Base-by-base conservation (phyloP, 2,888 invertebrate species). In the Cryptocephalus moraei region DNA sequence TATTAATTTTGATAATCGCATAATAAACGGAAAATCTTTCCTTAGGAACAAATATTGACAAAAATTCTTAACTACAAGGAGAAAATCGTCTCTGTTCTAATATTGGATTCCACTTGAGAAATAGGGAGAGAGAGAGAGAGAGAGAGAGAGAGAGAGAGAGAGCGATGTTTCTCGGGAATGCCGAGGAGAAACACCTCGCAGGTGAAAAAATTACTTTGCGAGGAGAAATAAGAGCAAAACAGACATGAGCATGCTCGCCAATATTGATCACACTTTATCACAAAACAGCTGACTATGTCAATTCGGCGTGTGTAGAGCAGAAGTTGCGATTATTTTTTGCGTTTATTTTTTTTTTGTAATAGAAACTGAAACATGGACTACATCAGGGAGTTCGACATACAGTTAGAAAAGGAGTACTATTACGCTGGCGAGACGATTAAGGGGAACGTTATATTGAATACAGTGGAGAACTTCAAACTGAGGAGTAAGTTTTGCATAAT, bases 301-400 rank as follows among this genome's bases (percentile, higher is more conserved):
- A 45, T 45, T 40, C 22, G 22, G 22, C 22, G 22, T 22, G 22
- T 22, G 22, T 6, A 22, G 22, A 22, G 6, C 22, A 22, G 2
- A 22, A 22, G 22, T 22, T 4, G 22, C 3, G 6, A 22, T 22
- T 22, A 22, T 22, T 22, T 22, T 22, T 22, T 22, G 22, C 22
- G 6, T 22, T 22, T 22, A 22, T 22, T 11, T 34, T 43, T 14
- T 49, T 43, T 49, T 46, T 32, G 43, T 47, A 40, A 32, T 41
- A 45, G 10, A 43, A 33, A 32, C 41, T 12, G 38, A 42, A 22
- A 45, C 33, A 86, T 86, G 85, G 86, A 86, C 73, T 84, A 83
- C 71, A 84, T 86, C 56, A 75, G 81, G 53, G 81, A 81, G 63
- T 86, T 86, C 63, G 86, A 86, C 67, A 84, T 86, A 56, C 79